Evolutionary conservation across 2,113 vertebrate genomes (phyloP).

Genomic region (Petaurus breviceps): DNA sequence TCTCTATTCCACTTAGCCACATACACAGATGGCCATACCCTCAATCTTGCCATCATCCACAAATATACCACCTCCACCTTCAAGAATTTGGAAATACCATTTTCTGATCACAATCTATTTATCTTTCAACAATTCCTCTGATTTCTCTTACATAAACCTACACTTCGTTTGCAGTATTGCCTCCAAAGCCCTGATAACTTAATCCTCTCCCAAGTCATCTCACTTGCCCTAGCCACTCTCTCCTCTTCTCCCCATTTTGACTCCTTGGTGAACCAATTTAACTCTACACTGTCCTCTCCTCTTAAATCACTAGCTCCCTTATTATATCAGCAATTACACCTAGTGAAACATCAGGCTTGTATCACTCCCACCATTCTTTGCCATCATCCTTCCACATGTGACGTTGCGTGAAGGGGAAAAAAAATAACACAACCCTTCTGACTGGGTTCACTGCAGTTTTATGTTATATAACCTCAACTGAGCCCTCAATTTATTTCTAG

Average conservation of each 20-base stretch:
- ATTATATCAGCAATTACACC: no score
- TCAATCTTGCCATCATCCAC: not conserved
- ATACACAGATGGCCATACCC: not conserved
- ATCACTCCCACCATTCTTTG: no score
- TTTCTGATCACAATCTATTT: not conserved
- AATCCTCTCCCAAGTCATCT: not conserved
- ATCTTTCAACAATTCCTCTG: not conserved
- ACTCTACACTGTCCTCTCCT: not conserved
- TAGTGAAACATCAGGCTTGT: no score
- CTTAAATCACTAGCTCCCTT: no score
- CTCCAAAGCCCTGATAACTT: not conserved
- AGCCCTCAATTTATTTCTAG: no score
- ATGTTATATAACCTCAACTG: no score
- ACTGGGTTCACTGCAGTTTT: no score
- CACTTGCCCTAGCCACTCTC: not conserved
- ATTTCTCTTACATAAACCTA: not conserved
- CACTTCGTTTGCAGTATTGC: not conserved
- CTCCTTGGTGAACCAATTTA: not conserved
- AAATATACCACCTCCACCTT: not conserved
- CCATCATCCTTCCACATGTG: no score
- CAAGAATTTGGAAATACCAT: not conserved
- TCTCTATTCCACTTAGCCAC: not conserved
- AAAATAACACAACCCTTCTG: no score
- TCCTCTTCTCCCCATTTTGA: not conserved
- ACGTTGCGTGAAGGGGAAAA: no score